These are phyloP conservation scores for Galendromus occidentalis DNA, from an alignment of 1,140 invertebrate genomes.

Conservation along the genomic window DNA sequence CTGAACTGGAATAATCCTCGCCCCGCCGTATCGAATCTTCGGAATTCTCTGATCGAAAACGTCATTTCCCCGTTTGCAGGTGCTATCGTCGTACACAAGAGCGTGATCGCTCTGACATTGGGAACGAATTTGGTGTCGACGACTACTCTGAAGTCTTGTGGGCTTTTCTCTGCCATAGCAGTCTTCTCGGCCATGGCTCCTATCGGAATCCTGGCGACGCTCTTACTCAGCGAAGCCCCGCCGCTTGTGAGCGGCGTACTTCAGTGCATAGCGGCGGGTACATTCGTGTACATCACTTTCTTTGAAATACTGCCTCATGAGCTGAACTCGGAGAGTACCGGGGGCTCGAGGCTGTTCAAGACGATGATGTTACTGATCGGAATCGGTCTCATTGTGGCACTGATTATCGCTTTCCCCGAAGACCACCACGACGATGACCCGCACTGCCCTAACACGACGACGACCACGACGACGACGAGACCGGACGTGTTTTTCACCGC, in stretches of 20 bases:
- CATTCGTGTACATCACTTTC: slow-evolving; percentile 73
- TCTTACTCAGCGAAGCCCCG: slow-evolving; percentile 19
- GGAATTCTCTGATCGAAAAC: too few relatives aligned
- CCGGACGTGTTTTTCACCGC: too few relatives aligned
- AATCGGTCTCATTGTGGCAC: neutral
- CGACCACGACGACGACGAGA: too few relatives aligned
- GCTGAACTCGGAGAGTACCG: neutral
- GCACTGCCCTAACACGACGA: neutral
- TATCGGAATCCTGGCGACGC: slow-evolving; percentile 17
- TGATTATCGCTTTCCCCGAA: neutral
- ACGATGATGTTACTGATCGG: neutral
- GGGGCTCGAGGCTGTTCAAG: neutral
- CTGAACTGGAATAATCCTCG: too few relatives aligned
- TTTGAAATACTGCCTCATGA: slow-evolving; percentile 57
- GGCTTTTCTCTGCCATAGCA: slow-evolving; percentile 13
- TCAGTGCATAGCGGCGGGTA: slow-evolving; percentile 59
- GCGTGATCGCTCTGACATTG: slow-evolving; percentile 48
- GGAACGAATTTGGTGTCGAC: slow-evolving; percentile 25
- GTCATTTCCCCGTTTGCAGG: slow-evolving; percentile 36
- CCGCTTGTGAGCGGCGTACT: slow-evolving; percentile 33
- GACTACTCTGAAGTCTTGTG: neutral
- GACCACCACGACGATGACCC: neutral
- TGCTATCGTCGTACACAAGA: slow-evolving; percentile 66
- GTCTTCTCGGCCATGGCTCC: slow-evolving; percentile 21
- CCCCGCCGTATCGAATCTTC: too few relatives aligned